phyloP scores from a whole-genome alignment of 2,797 vertebrate genomes.

The Carapus acus region DNA sequence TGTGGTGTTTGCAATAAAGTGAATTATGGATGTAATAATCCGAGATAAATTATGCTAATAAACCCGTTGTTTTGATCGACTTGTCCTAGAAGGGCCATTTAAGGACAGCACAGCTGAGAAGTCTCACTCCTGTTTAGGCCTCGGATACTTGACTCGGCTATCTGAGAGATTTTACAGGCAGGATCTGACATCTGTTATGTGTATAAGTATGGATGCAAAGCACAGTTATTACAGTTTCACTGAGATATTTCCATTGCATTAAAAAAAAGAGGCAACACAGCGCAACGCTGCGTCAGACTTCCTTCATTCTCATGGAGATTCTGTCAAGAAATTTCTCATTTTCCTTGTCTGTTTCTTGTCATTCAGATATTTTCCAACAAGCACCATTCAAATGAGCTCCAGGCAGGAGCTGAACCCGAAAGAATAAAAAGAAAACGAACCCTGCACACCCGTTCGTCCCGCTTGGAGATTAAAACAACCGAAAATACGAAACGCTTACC shows the following conservation, averaged over 20 bases:
- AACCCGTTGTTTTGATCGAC: too few species aligned
- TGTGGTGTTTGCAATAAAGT: background rate
- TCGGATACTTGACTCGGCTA: background rate
- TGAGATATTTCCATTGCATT: background rate
- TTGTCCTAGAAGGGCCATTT: background rate
- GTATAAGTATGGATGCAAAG: background rate
- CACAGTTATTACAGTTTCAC: background rate
- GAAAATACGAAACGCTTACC: conserved; percentile 13
- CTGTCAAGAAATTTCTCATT: conserved; percentile 7
- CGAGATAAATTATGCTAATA: too few species aligned
- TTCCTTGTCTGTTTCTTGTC: conserved; percentile 9
- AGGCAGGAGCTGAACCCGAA: conserved; percentile 7
- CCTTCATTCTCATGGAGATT: conserved; percentile 2
- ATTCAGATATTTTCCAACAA: conserved; percentile 31
- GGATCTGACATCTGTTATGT: background rate
- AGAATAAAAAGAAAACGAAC: too few species aligned
- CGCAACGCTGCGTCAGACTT: background rate
- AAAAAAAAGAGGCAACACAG: background rate
- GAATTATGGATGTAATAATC: too few species aligned
- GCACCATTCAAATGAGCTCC: background rate
- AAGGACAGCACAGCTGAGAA: background rate
- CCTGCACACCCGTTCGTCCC: background rate
- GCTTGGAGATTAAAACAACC: conserved; percentile 21
- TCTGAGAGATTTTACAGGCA: background rate
- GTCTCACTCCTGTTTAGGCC: background rate